Conservation (phyloP, 1,140 invertebrate genomes). For the Samia ricini region DNA sequence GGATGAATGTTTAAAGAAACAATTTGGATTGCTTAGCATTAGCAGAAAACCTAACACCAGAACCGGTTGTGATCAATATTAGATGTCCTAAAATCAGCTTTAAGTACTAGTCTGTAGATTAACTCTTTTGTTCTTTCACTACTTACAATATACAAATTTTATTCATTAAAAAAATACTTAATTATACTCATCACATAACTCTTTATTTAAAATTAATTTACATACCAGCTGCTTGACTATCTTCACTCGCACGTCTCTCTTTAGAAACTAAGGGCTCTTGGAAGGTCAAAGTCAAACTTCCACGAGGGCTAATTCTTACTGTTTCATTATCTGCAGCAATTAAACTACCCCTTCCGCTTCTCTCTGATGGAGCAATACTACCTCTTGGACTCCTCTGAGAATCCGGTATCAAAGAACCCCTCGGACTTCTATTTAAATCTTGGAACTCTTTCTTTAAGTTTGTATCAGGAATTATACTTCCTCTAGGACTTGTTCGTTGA, state of each 20-base stretch:
- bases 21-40: no score
- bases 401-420: slow-evolving; percentile 80
- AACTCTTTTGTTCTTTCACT: no score
- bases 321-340: slow-evolving; percentile 73
- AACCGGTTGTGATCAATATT: no score
- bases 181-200: no score
- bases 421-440: slow-evolving; percentile 77
- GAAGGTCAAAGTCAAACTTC: slow-evolving; percentile 78
- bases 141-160: no score
- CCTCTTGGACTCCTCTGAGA: slow-evolving; percentile 80
- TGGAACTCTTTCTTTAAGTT: slow-evolving; percentile 65
- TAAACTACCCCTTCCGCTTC: slow-evolving; percentile 73
- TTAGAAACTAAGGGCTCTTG: slow-evolving; percentile 79
- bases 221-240: slow-evolving; percentile 66
- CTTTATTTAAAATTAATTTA: no score
- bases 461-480: slow-evolving; percentile 78
- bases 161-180: no score
- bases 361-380: slow-evolving; percentile 75
- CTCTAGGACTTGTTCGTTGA: slow-evolving; percentile 79
- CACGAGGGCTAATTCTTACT: slow-evolving; percentile 75
- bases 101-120: no score
- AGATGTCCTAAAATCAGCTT: no score
- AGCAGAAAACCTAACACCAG: no score
- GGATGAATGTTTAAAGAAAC: no score
- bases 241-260: slow-evolving; percentile 80